Percentiles rank a stretch among this genome's conserved stretches.
Conservation (phyloP, 2,888 invertebrate genomes). For the Synergus japonicus region DNA sequence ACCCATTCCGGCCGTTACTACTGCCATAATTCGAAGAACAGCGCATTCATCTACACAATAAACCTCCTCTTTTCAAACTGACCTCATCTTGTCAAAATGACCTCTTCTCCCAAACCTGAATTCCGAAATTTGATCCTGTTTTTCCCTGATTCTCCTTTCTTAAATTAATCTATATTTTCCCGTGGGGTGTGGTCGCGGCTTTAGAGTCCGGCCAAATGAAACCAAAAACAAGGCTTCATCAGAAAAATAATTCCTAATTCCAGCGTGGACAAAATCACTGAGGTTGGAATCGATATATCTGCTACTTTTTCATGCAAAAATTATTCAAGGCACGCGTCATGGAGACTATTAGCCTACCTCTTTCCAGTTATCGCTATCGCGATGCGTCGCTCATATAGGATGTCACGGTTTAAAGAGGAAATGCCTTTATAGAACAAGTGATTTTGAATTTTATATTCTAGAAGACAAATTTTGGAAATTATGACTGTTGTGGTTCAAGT, state of each 20-base stretch:
- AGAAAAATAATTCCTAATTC: not conserved
- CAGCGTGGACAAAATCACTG: not conserved
- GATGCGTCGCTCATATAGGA: not conserved
- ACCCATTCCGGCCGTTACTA: not conserved
- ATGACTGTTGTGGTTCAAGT: not conserved
- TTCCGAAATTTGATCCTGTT: not conserved
- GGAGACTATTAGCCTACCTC: conserved; percentile 10
- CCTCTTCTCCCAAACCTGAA: not conserved
- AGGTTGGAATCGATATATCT: conserved; percentile 1
- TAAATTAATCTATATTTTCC: not conserved
- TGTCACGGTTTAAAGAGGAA: not conserved
- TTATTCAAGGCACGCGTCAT: conserved; percentile 33
- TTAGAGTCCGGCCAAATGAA: not conserved
- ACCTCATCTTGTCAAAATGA: not conserved
- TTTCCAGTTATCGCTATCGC: conserved; percentile 14
- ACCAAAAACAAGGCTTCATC: not conserved
- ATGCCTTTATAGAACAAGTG: not conserved
- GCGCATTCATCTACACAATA: not conserved
- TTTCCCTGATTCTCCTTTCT: not conserved
- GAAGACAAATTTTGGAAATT: not conserved
- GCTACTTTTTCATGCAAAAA: conserved; percentile 3
- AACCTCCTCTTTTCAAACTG: not conserved
- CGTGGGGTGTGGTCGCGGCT: not conserved
- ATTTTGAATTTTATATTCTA: not conserved
- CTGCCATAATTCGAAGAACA: not conserved